Conservation (phyloP, 2,797 vertebrate species). For the Erpetoichthys calabaricus region DNA sequence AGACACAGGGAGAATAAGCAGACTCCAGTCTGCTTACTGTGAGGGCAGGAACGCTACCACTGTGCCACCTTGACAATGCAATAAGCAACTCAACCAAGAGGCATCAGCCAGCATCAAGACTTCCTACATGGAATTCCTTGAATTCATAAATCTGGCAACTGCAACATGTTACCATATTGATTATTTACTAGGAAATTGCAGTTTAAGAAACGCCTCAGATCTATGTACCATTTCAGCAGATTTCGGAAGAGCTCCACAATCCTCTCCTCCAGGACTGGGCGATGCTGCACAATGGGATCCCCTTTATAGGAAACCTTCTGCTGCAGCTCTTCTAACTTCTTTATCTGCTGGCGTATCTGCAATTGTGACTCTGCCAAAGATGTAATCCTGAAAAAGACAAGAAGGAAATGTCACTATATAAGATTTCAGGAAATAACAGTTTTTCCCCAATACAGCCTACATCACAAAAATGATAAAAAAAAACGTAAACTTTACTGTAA, state of each 20-base stretch:
- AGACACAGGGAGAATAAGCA: too few species aligned
- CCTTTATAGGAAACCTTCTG: conserved; percentile 98
- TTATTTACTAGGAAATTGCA: too few species aligned
- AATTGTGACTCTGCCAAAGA: conserved; percentile 93
- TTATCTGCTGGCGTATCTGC: conserved; percentile 95
- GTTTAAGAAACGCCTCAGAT: too few species aligned
- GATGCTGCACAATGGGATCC: conserved; percentile 91
- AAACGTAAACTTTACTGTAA: not conserved
- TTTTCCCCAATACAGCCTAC: not conserved
- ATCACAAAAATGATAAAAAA: not conserved
- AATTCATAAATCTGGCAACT: too few species aligned
- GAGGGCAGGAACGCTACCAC: too few species aligned
- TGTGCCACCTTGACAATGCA: too few species aligned
- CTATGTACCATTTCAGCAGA: conserved; percentile 84
- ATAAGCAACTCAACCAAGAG: too few species aligned
- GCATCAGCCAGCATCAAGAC: too few species aligned
- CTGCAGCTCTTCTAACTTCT: conserved; percentile 93
- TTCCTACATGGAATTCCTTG: too few species aligned
- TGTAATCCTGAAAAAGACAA: conserved; percentile 67
- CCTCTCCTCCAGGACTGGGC: conserved; percentile 89
- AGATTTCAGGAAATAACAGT: too few species aligned
- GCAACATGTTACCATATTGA: too few species aligned
- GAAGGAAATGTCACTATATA: not conserved
- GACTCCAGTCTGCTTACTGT: too few species aligned
- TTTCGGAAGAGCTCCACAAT: conserved; percentile 91